phyloP scores from a whole-genome alignment of 1,140 invertebrate genomes.

The Diploscapter pachys region DNA sequence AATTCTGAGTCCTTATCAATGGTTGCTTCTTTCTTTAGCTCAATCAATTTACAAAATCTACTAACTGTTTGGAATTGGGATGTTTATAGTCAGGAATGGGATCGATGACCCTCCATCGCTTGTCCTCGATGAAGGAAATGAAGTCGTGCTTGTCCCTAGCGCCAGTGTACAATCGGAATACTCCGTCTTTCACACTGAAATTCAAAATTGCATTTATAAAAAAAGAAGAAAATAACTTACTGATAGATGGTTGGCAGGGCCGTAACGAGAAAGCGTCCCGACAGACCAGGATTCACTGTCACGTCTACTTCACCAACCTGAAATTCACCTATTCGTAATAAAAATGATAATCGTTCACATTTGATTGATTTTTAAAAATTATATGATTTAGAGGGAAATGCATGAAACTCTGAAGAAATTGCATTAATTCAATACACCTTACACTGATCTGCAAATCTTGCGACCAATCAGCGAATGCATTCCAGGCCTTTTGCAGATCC shows the following conservation, averaged over 20 bases:
- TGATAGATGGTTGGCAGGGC: slow-evolving; percentile 96
- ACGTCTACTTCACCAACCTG: slow-evolving; percentile 83
- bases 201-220: slow-evolving; percentile 27
- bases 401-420: too few species aligned
- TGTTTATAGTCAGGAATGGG: slow-evolving; percentile 82
- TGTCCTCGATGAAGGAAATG: slow-evolving; percentile 79
- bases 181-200: slow-evolving; percentile 83
- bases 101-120: slow-evolving; percentile 81
- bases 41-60: not conserved
- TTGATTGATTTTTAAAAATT: not conserved
- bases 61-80: slow-evolving; percentile 77
- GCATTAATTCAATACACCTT: not conserved
- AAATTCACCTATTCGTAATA: not conserved
- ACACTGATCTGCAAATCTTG: slow-evolving; percentile 73
- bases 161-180: slow-evolving; percentile 88
- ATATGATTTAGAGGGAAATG: too few species aligned
- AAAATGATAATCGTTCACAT: not conserved
- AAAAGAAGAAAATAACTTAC: slow-evolving; percentile 67
- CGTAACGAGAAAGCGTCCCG: slow-evolving; percentile 94
- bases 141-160: slow-evolving; percentile 81
- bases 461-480: slow-evolving; percentile 76
- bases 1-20: too few species aligned
- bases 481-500: slow-evolving; percentile 82
- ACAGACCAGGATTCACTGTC: slow-evolving; percentile 77
- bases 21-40: too few species aligned